Evolutionary conservation across 2,797 vertebrate genomes (phyloP).

Genomic region (Setipinna tenuifilis): DNA sequence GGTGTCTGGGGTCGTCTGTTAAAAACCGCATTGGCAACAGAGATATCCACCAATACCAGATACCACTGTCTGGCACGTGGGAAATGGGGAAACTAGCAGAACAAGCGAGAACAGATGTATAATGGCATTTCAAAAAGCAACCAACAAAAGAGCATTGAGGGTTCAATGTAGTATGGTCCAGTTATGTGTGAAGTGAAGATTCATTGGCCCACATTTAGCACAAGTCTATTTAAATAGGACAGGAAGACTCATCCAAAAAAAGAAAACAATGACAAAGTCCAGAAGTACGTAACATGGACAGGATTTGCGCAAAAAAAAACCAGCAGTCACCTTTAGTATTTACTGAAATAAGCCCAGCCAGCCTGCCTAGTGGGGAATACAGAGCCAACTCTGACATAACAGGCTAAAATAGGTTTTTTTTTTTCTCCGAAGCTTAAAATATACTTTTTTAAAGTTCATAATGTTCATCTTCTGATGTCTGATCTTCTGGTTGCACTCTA

Average conservation of each 20-base stretch:
- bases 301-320: background rate
- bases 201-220: background rate
- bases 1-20: background rate
- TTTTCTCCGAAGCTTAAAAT: too few relatives aligned
- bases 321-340: background rate
- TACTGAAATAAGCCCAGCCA: background rate
- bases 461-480: background rate
- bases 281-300: background rate
- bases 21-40: background rate
- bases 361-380: background rate
- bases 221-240: background rate
- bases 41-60: background rate
- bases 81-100: background rate
- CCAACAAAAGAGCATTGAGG: background rate
- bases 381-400: too few relatives aligned
- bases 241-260: background rate
- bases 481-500: background rate
- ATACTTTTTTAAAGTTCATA: background rate
- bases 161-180: background rate
- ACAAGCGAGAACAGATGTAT: background rate
- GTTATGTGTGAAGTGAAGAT: background rate
- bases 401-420: too few relatives aligned
- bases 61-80: background rate
- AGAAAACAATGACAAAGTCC: background rate
- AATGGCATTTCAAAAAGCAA: constrained; percentile 9